Base-by-base conservation (phyloP, 1,140 invertebrate species). In the Daktulosphaira vitifoliae region DNA sequence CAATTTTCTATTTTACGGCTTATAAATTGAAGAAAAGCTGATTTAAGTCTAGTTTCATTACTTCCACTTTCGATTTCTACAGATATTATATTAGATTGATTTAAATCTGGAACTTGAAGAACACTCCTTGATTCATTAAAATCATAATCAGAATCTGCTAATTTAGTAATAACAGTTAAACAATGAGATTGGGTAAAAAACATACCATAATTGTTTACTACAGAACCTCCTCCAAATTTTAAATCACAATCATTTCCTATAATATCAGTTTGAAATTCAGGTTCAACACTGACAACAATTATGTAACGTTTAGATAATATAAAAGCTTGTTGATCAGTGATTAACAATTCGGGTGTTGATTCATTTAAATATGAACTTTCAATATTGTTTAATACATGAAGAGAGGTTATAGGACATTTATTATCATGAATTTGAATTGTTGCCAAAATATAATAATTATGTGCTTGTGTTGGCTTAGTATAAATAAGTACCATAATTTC, bases 51-150 rank as follows among this genome's bases (percentile, higher is more conserved):
- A 9, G 56, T 62, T 62, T 62, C 56, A 33, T 62, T 62, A 8
- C 56, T 62, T 15, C 25, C 56, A 46, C 25, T 62, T 48, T 62
- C 56, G 20, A 62, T 42, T 22, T 62, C 56, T 26, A 16, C 25
- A 44, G 42, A 29, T 20, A 26, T 2, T 26, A 26, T 13, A 33
- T 13, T 33, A n/a, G 25, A 62, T 2, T 62, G 42, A 48, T 62
- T 48, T 29, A 62, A 33, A 46, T 62, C 56, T 48, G 56, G 42
- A 18, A 39, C 42, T 22, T 62, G 56, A 48, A 62, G 56, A 33
- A 62, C 56, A 48, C 56, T 62, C 44, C 56, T 62, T n/a, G 56
- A 62, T 46, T 62, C 56, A 48, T 62, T 62, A 9, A 62, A 62
- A 33, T 62, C 56, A 15, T 62, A 62, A 7, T 62, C 42, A 2